These are phyloP conservation scores for Diuraphis noxia DNA, from an alignment of 1,140 invertebrate species.

Conservation along the genomic window DNA sequence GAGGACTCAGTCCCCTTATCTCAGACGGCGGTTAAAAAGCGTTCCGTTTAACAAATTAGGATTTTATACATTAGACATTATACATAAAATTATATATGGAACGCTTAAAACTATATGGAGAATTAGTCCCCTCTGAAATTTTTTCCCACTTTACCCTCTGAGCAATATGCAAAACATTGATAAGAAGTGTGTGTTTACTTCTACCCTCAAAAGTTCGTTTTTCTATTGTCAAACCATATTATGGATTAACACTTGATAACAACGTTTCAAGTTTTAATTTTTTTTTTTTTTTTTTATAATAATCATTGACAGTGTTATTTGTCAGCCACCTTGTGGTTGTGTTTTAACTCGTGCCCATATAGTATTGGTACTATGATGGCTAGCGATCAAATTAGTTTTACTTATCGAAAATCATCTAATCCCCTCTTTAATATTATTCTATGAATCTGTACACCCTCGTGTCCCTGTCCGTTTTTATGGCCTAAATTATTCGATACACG, in stretches of 20 bases:
- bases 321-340: neutral
- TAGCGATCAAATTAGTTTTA: neutral
- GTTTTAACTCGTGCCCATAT: neutral
- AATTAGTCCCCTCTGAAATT: too few relatives aligned
- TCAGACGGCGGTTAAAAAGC: too few relatives aligned
- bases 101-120: too few relatives aligned
- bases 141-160: too few relatives aligned
- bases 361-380: too few relatives aligned
- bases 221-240: neutral
- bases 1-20: too few relatives aligned
- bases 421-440: neutral
- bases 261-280: too few relatives aligned
- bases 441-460: neutral
- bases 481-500: neutral
- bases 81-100: too few relatives aligned
- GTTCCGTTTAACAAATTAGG: too few relatives aligned
- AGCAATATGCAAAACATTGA: neutral
- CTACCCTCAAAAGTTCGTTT: neutral
- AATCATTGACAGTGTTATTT: neutral
- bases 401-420: neutral
- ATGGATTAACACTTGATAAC: neutral
- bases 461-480: neutral
- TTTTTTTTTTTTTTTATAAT: too few relatives aligned
- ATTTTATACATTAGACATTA: too few relatives aligned
- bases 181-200: neutral